Base-by-base conservation (phyloP, 2,797 vertebrate genomes). In the Nyctibius grandis region DNA sequence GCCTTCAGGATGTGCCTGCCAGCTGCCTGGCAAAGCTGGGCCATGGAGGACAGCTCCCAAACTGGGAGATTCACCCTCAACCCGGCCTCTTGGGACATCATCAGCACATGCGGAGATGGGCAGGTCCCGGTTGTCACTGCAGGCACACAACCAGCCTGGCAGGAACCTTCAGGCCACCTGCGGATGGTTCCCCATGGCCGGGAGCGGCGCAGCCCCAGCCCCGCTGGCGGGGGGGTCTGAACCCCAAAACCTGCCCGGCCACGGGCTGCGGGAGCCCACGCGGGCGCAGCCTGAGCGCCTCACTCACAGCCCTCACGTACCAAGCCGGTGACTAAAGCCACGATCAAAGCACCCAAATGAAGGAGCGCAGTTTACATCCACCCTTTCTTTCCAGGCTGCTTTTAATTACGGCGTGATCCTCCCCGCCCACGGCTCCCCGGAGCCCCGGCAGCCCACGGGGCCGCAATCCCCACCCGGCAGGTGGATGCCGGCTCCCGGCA, bases 321-420 rank as follows among this genome's bases (percentile, higher is more conserved):
- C 96, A 92, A 74, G 78, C 22, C 0, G 4, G 81, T 97, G 96
- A 97, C 89, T 91, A 96, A 97, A 92, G 95, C 47, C 0, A 0
- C 91, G 96, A 96, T 97, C 96, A 96, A 96, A 96, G 96, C 5
- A 0, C 75, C 87, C 95, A 95, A 89, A 95, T 80, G 89, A 95
- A 92, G 95, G 59, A 93, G 89, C n/a, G 3, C 33, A n/a, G 51
- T 79, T 91, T 59, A 85, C 68, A 93, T 89, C 95, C 89, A 97
- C 95, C 93, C 93, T 56, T 92, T 82, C 87, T 22, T 93, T 94
- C 56, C 96, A 80, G 89, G 81, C 75, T 85, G 78, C 29, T 85
- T 83, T 88, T 93, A 97, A 97, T 96, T 92, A 97, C 8, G 1
- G 72, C 7, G 1, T 11, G 68, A 74, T 80, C 51, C 29, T 93